phyloP scores from a whole-genome alignment of 92 coral and sea anemone genomes.

The Phenganax stokvisi region DNA sequence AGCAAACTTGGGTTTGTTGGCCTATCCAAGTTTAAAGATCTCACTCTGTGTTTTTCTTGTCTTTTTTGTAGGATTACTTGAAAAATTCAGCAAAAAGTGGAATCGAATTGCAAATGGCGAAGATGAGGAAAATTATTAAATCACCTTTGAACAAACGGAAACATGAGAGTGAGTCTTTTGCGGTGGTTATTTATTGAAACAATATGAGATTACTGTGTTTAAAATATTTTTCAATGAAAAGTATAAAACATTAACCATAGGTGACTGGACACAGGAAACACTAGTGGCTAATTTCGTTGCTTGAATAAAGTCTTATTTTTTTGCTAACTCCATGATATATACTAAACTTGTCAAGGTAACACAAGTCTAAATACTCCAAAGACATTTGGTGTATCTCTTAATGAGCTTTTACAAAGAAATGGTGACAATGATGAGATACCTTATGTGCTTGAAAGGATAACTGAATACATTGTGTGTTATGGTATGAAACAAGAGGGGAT shows the following conservation, averaged over 20 bases:
- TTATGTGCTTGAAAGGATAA: constrained; percentile 60
- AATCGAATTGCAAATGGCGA: constrained; percentile 62
- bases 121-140: constrained; percentile 86
- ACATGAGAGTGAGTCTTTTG: constrained; percentile 42
- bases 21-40: no score
- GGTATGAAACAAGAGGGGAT: constrained; percentile 86
- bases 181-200: background rate
- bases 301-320: no score
- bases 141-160: constrained; percentile 81
- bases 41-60: background rate
- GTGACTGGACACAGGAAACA: no score
- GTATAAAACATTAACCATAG: background rate
- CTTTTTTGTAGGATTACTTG: background rate
- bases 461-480: constrained; percentile 58
- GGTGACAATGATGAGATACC: constrained; percentile 63
- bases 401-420: constrained; percentile 53
- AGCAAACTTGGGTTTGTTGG: no score
- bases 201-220: background rate
- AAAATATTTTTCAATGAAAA: background rate
- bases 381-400: constrained; percentile 82
- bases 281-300: no score
- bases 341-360: background rate
- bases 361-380: constrained; percentile 41
- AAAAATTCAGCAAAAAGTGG: background rate
- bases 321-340: background rate